Conservation (phyloP, 1,140 invertebrate genomes). For the Drosophila biarmipes region DNA sequence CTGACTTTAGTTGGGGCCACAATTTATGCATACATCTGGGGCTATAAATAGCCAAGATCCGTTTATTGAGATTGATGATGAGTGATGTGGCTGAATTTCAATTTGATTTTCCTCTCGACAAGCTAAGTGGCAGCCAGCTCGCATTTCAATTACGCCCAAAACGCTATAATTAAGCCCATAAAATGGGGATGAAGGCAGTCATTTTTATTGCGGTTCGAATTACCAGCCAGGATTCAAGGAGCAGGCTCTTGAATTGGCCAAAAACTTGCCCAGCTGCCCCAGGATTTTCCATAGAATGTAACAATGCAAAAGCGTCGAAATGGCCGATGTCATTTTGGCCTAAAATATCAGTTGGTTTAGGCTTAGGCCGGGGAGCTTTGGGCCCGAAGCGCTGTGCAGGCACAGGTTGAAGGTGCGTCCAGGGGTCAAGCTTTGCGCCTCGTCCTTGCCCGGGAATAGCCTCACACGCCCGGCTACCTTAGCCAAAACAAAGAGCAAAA, state of each 20-base stretch:
- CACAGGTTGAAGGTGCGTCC: constrained; percentile 54
- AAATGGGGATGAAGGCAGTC: constrained; percentile 20
- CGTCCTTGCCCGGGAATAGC: constrained; percentile 35
- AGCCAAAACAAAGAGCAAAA: constrained; percentile 59
- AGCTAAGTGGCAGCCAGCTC: constrained; percentile 57
- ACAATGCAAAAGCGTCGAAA: constrained; percentile 24
- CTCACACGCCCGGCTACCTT: constrained; percentile 29
- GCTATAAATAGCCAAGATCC: constrained; percentile 30
- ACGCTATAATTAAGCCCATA: constrained; percentile 70
- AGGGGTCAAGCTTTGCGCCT: constrained; percentile 41
- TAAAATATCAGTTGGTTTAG: constrained; percentile 51
- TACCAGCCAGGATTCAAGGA: constrained; percentile 26
- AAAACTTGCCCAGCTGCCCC: background rate
- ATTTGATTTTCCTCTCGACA: constrained; percentile 42
- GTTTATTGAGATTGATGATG: constrained; percentile 36
- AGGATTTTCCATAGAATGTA: constrained; percentile 30
- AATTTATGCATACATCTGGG: constrained; percentile 29
- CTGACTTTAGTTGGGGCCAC: constrained; percentile 2
- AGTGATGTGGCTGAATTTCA: constrained; percentile 36
- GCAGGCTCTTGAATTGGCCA: background rate
- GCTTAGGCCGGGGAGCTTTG: background rate
- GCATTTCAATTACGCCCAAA: constrained; percentile 67
- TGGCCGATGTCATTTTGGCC: constrained; percentile 27
- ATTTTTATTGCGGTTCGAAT: constrained; percentile 67
- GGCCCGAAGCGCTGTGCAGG: no score